Evolutionary conservation across 2,797 vertebrate species (phyloP).

Genomic region (Buceros bicornis): DNA sequence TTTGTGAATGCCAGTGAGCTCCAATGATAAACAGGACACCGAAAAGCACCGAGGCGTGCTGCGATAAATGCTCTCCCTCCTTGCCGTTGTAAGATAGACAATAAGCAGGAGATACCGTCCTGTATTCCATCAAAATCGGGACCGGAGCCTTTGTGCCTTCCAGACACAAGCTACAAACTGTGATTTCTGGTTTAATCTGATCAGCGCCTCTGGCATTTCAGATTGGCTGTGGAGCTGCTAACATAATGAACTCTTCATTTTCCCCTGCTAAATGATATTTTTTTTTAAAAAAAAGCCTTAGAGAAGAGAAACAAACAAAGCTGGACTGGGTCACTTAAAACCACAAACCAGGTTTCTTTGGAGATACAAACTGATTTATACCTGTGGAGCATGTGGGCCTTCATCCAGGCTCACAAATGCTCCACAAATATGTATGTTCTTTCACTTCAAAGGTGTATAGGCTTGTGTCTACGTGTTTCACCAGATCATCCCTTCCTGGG

Average conservation of each 20-base stretch:
- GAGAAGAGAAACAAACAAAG: background rate
- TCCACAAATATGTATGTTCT: background rate
- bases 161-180: constrained; percentile 8
- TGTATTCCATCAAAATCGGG: constrained; percentile 39
- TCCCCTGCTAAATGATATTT: background rate
- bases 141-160: constrained; percentile 23
- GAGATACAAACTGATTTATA: background rate
- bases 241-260: constrained; percentile 22
- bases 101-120: background rate
- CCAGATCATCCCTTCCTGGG: background rate
- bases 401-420: background rate
- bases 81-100: background rate
- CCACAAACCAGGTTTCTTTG: background rate
- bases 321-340: background rate
- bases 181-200: constrained; percentile 58
- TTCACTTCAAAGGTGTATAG: background rate
- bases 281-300: background rate
- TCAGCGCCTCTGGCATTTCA: constrained; percentile 39
- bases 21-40: background rate
- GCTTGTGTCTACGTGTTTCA: background rate
- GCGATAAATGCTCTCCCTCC: constrained; percentile 8
- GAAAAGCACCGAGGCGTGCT: background rate
- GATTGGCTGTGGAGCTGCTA: constrained; percentile 1
- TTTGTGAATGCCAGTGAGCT: background rate
- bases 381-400: background rate